phyloP scores from a whole-genome alignment of 2,113 vertebrate genomes.

The Nothocercus julius region DNA sequence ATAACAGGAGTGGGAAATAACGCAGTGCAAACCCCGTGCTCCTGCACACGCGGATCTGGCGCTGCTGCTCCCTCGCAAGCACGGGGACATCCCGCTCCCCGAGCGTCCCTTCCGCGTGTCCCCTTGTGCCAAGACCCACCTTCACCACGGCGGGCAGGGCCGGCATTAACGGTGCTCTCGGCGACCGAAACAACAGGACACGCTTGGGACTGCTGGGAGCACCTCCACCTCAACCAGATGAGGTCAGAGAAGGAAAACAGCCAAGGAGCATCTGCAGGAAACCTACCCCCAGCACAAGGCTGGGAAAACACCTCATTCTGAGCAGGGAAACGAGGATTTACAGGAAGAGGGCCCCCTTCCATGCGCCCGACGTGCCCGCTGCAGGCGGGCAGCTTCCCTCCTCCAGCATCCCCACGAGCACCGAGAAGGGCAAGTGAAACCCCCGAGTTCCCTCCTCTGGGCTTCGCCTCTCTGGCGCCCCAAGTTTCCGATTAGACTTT shows the following conservation, averaged over 20 bases:
- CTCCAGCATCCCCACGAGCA: neutral
- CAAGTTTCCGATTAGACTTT: neutral
- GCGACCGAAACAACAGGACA: neutral
- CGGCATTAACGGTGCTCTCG: no score
- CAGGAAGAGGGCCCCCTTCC: neutral
- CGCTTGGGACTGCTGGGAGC: no score
- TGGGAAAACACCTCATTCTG: neutral
- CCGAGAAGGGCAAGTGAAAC: fast-evolving
- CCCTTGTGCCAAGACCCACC: neutral
- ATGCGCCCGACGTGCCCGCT: fast-evolving
- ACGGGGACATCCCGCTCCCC: no score
- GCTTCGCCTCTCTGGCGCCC: fast-evolving
- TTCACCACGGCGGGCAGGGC: no score
- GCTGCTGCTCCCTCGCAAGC: no score
- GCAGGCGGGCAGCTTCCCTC: neutral
- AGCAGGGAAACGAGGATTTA: neutral
- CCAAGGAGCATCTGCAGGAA: neutral
- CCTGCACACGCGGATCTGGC: neutral
- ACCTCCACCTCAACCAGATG: neutral
- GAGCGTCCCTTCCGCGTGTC: neutral
- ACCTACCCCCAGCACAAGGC: neutral
- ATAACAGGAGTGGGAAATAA: neutral
- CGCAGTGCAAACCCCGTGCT: neutral
- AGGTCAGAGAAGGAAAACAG: neutral
- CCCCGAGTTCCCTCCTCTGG: neutral